Conservation (phyloP, 1,140 invertebrate genomes). For the Drosophila repleta region DNA sequence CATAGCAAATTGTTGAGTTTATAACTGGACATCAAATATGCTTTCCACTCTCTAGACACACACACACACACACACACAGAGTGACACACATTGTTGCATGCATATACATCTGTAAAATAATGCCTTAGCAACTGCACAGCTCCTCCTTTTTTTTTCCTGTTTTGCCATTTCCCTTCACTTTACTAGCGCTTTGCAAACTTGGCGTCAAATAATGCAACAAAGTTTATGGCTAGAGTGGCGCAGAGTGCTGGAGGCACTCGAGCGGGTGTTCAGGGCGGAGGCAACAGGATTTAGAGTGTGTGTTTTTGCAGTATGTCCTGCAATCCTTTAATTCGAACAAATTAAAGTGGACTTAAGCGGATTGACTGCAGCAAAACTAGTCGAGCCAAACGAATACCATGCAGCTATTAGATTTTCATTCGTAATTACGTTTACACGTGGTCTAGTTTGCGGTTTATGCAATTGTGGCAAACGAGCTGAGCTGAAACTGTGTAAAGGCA, state of each 20-base stretch:
- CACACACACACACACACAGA: not conserved
- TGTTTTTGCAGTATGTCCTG: constrained; percentile 31
- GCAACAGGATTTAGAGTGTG: constrained; percentile 48
- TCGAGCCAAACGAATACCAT: constrained; percentile 37
- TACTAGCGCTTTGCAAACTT: constrained; percentile 38
- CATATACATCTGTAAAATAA: constrained; percentile 23
- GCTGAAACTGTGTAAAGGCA: not conserved
- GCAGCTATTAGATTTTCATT: constrained; percentile 52
- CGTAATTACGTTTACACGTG: constrained; percentile 59
- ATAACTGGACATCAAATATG: constrained; percentile 62
- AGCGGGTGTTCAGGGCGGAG: constrained; percentile 4
- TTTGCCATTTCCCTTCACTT: constrained; percentile 13
- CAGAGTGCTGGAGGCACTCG: not conserved
- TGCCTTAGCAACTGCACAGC: constrained; percentile 15
- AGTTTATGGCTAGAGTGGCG: constrained; percentile 48
- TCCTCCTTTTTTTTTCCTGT: constrained; percentile 1
- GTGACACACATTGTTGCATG: constrained; percentile 47
- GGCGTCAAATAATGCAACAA: constrained; percentile 65
- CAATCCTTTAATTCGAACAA: constrained; percentile 73
- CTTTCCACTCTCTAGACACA: not conserved
- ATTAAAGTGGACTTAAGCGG: constrained; percentile 60
- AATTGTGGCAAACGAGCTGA: constrained; percentile 22
- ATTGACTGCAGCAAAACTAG: constrained; percentile 44
- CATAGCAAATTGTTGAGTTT: constrained; percentile 69
- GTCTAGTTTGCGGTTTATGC: constrained; percentile 32